These are phyloP conservation scores for Tricholauxania praeusta DNA, from an alignment of 2,888 invertebrate genomes.

Conservation along the genomic window DNA sequence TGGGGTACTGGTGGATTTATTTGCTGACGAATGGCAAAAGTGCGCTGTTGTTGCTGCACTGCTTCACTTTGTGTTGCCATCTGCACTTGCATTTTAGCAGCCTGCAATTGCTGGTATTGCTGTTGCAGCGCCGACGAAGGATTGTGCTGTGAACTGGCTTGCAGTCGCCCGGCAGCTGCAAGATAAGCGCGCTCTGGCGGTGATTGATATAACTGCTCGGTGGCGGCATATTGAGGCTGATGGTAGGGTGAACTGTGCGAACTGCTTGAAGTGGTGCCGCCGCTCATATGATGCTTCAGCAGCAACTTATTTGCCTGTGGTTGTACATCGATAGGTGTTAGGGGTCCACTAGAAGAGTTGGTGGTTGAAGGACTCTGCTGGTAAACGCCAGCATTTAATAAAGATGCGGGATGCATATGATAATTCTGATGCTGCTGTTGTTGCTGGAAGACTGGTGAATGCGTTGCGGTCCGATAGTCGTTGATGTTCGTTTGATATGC, in stretches of 20 bases:
- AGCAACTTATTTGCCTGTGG: slow-evolving; percentile 60
- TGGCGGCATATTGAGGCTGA: slow-evolving; percentile 70
- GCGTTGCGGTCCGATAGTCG: slow-evolving; percentile 71
- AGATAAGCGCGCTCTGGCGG: slow-evolving; percentile 72
- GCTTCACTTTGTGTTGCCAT: slow-evolving; percentile 75
- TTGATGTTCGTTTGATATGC: slow-evolving; percentile 66
- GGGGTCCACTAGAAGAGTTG: slow-evolving; percentile 61
- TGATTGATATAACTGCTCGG: slow-evolving; percentile 66
- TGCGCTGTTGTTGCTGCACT: slow-evolving; percentile 74
- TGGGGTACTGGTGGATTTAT: slow-evolving; percentile 73
- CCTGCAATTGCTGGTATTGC: slow-evolving; percentile 75
- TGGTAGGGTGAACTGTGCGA: slow-evolving; percentile 68
- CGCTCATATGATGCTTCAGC: slow-evolving; percentile 53
- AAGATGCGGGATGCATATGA: slow-evolving; percentile 47
- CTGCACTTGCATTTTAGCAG: slow-evolving; percentile 75
- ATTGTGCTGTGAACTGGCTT: slow-evolving; percentile 56
- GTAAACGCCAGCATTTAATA: slow-evolving; percentile 46
- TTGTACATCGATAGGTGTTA: slow-evolving; percentile 64
- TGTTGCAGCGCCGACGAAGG: slow-evolving; percentile 68
- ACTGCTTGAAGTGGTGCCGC: slow-evolving; percentile 56
- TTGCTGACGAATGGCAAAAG: slow-evolving; percentile 74
- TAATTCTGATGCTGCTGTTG: slow-evolving; percentile 48
- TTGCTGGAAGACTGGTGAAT: slow-evolving; percentile 67
- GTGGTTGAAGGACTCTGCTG: slow-evolving; percentile 63
- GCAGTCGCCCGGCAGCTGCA: slow-evolving; percentile 60